Percentiles rank a stretch among this genome's conserved stretches.
These are phyloP conservation scores for Megaceryle alcyon DNA, from an alignment of 2,797 vertebrate genomes.

Conservation along the genomic window DNA sequence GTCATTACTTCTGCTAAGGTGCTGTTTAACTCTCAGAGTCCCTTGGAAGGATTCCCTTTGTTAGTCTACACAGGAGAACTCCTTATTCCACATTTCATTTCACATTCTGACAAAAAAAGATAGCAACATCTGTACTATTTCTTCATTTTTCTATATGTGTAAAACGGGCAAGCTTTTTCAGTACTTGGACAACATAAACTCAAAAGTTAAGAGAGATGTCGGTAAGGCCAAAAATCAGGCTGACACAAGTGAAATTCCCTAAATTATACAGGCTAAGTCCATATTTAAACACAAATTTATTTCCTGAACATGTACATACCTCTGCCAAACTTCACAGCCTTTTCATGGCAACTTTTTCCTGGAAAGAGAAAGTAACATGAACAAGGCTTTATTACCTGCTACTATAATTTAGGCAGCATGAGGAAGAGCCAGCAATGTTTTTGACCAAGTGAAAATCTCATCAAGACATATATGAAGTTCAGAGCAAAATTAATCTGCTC, in stretches of 20 bases:
- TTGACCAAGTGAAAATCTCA: neutral
- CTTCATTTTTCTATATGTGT: neutral
- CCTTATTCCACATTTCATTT: neutral
- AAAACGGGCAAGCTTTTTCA: neutral
- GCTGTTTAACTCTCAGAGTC: neutral
- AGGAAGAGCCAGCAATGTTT: neutral
- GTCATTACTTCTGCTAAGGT: neutral
- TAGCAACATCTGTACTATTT: neutral
- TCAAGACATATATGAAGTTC: neutral
- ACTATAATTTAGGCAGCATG: neutral
- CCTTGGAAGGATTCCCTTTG: neutral
- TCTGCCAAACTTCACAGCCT: conserved; percentile 1
- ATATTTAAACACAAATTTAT: neutral
- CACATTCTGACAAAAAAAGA: neutral
- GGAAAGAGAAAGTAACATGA: conserved; percentile 3
- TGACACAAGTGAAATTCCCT: neutral
- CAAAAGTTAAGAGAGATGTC: neutral
- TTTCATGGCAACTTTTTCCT: neutral
- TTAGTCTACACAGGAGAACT: neutral
- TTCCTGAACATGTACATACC: neutral
- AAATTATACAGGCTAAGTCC: neutral
- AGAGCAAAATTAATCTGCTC: neutral
- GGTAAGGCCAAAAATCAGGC: neutral
- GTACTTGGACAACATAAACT: neutral
- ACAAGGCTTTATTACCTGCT: conserved; percentile 22